phyloP scores from a whole-genome alignment of 2,113 vertebrate genomes.

The Leptocoma aspasia region DNA sequence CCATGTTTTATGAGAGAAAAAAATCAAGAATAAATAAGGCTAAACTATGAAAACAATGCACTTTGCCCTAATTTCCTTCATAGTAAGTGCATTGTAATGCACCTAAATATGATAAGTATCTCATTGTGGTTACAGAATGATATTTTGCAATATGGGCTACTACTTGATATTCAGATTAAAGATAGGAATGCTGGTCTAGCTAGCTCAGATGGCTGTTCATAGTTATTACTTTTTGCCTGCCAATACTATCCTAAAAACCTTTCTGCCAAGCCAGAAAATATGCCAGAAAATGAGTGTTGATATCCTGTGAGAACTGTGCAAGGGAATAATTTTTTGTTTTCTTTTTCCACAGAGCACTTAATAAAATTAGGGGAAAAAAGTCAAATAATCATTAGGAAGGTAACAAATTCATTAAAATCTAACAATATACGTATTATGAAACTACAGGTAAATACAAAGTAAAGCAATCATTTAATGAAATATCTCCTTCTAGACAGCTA shows the following conservation, averaged over 20 bases:
- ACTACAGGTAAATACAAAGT: neutral
- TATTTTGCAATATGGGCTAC: neutral
- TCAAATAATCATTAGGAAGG: neutral
- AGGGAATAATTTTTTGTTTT: neutral
- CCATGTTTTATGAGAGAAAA: neutral
- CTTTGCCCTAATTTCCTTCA: neutral
- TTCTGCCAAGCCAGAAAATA: neutral
- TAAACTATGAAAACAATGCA: neutral
- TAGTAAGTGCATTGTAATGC: neutral
- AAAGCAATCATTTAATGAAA: neutral
- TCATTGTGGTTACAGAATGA: neutral
- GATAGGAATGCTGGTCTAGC: neutral
- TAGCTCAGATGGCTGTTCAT: slow-evolving; percentile 16
- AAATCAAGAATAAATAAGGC: neutral
- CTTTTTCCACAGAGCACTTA: neutral
- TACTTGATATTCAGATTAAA: neutral
- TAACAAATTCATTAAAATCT: neutral
- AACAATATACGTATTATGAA: neutral
- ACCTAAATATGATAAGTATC: neutral
- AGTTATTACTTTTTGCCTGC: slow-evolving; percentile 5
- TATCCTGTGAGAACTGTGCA: accelerated
- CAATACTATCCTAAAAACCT: neutral
- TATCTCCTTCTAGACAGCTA: neutral
- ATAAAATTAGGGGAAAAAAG: neutral
- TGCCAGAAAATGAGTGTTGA: neutral